phyloP scores from a whole-genome alignment of 1,140 invertebrate genomes.

The Leptinotarsa texana region DNA sequence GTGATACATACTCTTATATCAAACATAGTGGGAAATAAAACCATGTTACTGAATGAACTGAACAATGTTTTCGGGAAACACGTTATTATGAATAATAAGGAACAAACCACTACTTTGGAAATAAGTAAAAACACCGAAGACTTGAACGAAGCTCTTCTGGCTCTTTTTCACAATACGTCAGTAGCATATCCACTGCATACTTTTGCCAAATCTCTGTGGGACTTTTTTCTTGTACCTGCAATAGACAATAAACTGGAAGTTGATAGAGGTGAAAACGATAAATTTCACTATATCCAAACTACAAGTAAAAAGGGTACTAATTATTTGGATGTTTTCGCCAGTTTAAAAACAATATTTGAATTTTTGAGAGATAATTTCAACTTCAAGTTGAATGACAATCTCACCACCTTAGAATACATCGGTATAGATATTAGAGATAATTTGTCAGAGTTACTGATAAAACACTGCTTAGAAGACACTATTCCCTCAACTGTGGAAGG shows the following conservation, averaged over 20 bases:
- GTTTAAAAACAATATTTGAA: conserved; percentile 64
- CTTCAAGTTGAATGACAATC: conserved; percentile 57
- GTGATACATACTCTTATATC: conserved; percentile 58
- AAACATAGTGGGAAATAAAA: conserved; percentile 24
- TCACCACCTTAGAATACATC: conserved; percentile 65
- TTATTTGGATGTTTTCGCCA: conserved; percentile 65
- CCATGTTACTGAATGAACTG: conserved; percentile 52
- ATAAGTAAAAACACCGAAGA: conserved; percentile 36
- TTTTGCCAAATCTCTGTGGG: conserved; percentile 60
- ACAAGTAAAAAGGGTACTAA: conserved; percentile 56
- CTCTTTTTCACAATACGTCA: conserved; percentile 31
- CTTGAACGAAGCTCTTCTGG: conserved; percentile 33
- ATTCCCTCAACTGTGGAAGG: conserved; percentile 75
- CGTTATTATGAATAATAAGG: conserved; percentile 51
- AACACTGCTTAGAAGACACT: conserved; percentile 73
- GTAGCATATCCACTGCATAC: conserved; percentile 37
- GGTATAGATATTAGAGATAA: conserved; percentile 65
- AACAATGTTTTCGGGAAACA: conserved; percentile 58
- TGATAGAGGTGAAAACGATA: conserved; percentile 52
- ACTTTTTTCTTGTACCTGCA: conserved; percentile 61
- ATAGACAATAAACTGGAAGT: conserved; percentile 60
- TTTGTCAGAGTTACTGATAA: conserved; percentile 69
- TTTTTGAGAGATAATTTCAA: conserved; percentile 65
- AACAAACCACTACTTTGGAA: conserved; percentile 38
- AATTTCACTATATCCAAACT: conserved; percentile 56